Evolutionary conservation across 2,797 vertebrate genomes (phyloP).

Genomic region (Darevskia nairensis): DNA sequence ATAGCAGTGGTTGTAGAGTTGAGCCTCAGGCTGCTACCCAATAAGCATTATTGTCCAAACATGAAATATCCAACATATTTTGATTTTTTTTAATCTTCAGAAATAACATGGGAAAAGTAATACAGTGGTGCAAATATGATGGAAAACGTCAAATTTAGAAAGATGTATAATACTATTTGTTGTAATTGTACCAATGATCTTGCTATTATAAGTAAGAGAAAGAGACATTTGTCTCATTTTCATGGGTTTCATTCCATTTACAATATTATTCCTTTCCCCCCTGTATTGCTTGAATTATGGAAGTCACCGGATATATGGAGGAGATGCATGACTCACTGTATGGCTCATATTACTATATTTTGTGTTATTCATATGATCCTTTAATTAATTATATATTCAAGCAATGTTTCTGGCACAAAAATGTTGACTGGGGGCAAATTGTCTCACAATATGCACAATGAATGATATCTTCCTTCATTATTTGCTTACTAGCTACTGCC

Average conservation of each 20-base stretch:
- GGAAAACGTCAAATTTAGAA: not conserved
- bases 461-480: not conserved
- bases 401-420: not conserved
- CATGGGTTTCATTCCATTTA: not conserved
- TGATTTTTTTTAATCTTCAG: not conserved
- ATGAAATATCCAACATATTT: not conserved
- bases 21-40: not conserved
- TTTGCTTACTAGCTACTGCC: not conserved
- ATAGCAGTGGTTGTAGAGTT: not conserved
- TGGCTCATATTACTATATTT: not conserved
- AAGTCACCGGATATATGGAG: not conserved
- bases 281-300: not conserved
- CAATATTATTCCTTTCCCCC: not conserved
- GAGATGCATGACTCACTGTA: not conserved
- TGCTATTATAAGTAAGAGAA: not conserved
- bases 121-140: not conserved
- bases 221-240: not conserved
- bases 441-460: too few relatives aligned
- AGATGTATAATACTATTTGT: not conserved
- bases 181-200: not conserved
- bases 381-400: not conserved
- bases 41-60: not conserved
- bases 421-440: not conserved
- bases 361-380: not conserved
- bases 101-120: not conserved